Percentiles rank a stretch among this genome's conserved stretches.
Evolutionary conservation across 2,113 vertebrate genomes (phyloP).

Genomic region (Tenebrosternarchus preto): DNA sequence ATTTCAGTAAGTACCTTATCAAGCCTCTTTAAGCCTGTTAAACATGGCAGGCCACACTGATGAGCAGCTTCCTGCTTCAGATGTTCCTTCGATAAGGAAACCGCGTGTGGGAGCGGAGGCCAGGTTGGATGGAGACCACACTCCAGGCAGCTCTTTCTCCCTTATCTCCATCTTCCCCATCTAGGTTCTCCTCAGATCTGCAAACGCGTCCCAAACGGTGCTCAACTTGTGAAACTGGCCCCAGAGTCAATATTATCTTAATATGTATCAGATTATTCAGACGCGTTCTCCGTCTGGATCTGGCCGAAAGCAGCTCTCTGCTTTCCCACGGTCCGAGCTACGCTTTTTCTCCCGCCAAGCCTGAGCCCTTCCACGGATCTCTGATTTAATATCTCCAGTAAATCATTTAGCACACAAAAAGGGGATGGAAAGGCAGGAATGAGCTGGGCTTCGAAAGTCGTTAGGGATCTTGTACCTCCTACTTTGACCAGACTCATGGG

Average conservation of each 20-base stretch:
- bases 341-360: background rate
- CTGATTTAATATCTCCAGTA: constrained; percentile 25
- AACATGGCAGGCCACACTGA: constrained; percentile 44
- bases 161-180: constrained; percentile 25
- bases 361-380: constrained; percentile 6
- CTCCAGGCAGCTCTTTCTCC: constrained; percentile 33
- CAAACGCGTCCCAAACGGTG: constrained; percentile 24
- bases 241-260: constrained; percentile 67
- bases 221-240: constrained; percentile 54
- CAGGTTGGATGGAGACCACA: constrained; percentile 25
- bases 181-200: constrained; percentile 22
- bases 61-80: constrained; percentile 55
- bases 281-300: constrained; percentile 59
- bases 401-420: constrained; percentile 40
- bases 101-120: constrained; percentile 15
- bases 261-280: constrained; percentile 72
- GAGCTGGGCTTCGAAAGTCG: constrained; percentile 38
- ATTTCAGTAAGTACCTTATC: constrained; percentile 48
- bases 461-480: background rate
- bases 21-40: constrained; percentile 47
- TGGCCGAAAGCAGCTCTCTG: constrained; percentile 59
- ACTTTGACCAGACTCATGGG: constrained; percentile 31
- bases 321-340: constrained; percentile 67
- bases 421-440: background rate
- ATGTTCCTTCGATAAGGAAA: constrained; percentile 35